These are phyloP conservation scores for Heterotis niloticus DNA, from an alignment of 2,113 vertebrate species.

Conservation along the genomic window DNA sequence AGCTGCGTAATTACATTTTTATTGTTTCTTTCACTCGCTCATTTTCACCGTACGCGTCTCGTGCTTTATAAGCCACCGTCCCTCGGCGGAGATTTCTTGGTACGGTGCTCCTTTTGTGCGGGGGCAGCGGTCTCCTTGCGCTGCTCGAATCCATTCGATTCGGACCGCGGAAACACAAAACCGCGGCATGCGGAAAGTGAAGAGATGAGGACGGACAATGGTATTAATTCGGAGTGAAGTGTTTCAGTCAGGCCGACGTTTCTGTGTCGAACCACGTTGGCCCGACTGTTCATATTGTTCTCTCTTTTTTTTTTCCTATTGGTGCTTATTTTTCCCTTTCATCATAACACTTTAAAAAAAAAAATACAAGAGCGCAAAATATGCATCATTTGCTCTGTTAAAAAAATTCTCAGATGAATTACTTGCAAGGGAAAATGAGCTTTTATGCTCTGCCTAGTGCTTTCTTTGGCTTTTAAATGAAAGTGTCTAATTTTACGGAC, in stretches of 20 bases:
- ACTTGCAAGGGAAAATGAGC: no score
- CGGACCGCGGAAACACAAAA: conserved; percentile 44
- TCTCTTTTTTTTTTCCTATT: conserved; percentile 21
- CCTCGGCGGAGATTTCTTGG: conserved; percentile 46
- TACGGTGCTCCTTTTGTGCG: conserved; percentile 47
- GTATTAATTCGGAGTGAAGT: conserved; percentile 41
- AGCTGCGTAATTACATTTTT: conserved; percentile 65
- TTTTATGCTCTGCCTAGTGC: no score
- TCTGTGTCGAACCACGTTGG: conserved; percentile 45
- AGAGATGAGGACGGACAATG: conserved; percentile 50
- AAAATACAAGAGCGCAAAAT: neutral
- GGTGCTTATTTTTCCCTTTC: neutral
- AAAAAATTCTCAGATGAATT: neutral
- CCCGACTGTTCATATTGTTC: neutral
- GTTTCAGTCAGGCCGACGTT: conserved; percentile 43
- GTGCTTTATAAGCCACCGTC: conserved; percentile 43
- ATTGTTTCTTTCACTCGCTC: conserved; percentile 62
- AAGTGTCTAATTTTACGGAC: no score
- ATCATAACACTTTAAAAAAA: neutral
- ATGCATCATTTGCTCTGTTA: neutral
- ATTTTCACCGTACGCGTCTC: conserved; percentile 38
- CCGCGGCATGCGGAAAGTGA: conserved; percentile 43
- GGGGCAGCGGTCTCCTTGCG: conserved; percentile 57
- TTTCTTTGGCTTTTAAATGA: no score
- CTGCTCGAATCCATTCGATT: conserved; percentile 68